Conservation (phyloP, 1,140 invertebrate species). For the Spodoptera frugiperda region DNA sequence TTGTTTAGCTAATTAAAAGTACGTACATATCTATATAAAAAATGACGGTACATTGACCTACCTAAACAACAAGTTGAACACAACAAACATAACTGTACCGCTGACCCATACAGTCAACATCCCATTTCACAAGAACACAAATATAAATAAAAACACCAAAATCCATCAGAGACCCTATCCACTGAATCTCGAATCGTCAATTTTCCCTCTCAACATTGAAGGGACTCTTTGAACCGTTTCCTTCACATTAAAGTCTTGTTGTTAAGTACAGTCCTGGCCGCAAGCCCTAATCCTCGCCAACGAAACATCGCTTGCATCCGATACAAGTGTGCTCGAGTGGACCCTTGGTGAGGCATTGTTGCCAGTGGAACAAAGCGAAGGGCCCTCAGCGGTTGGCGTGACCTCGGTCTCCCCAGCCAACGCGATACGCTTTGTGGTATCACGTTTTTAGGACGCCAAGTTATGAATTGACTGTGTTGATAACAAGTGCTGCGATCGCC, state of each 20-base stretch:
- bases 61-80: no score
- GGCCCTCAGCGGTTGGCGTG: slow-evolving; percentile 74
- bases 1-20: no score
- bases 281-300: slow-evolving; percentile 70
- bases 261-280: slow-evolving; percentile 48
- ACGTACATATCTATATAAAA: no score
- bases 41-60: no score
- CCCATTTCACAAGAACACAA: not conserved
- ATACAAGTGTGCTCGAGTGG: slow-evolving; percentile 74
- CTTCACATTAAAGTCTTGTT: slow-evolving; percentile 33
- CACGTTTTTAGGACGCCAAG: slow-evolving; percentile 78
- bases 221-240: slow-evolving; percentile 25
- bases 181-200: slow-evolving; percentile 29
- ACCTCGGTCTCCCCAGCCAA: slow-evolving; percentile 69
- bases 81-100: no score
- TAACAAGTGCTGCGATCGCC: slow-evolving; percentile 54
- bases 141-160: slow-evolving; percentile 6
- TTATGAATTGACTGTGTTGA: slow-evolving; percentile 67
- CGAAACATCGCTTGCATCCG: slow-evolving; percentile 81
- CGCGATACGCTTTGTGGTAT: slow-evolving; percentile 79
- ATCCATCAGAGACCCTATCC: slow-evolving; percentile 20
- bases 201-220: slow-evolving; percentile 30
- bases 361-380: slow-evolving; percentile 81
- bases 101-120: not conserved
- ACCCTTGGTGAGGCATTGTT: slow-evolving; percentile 77